Conservation (phyloP, 2,797 vertebrate species). For the Artibeus jamaicensis region DNA sequence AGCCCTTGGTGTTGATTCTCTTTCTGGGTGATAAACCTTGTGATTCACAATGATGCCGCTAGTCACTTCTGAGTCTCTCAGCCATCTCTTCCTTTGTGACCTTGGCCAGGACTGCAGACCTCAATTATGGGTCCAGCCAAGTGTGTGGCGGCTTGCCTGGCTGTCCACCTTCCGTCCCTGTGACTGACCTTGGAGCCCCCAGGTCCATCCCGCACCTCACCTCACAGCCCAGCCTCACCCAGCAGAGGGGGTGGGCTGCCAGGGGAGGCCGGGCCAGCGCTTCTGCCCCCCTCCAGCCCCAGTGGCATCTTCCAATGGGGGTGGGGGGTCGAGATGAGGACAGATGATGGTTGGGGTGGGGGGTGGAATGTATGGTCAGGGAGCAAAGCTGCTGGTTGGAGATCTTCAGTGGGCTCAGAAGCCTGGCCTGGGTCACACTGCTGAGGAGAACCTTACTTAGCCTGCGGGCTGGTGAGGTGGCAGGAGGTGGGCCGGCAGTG, state of each 20-base stretch:
- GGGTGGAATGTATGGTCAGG: not conserved
- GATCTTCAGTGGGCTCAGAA: not conserved
- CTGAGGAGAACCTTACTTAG: not conserved
- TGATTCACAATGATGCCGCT: slow-evolving; percentile 52
- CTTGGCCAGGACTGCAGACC: slow-evolving; percentile 70
- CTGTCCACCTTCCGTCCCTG: slow-evolving; percentile 18
- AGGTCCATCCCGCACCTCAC: not conserved
- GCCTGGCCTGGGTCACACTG: not conserved
- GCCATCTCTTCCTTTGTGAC: slow-evolving; percentile 65
- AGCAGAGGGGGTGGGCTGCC: not conserved
- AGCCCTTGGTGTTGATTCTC: not conserved
- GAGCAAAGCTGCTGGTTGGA: not conserved
- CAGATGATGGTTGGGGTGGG: not conserved
- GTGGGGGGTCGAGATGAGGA: not conserved
- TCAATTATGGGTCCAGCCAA: slow-evolving; percentile 75
- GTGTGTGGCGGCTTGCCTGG: slow-evolving; percentile 57
- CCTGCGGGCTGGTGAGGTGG: not conserved
- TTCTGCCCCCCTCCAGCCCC: not conserved
- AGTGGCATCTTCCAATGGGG: not conserved
- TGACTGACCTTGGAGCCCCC: slow-evolving; percentile 2
- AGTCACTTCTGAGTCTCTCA: slow-evolving; percentile 62
- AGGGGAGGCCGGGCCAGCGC: not conserved
- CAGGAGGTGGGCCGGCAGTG: not conserved
- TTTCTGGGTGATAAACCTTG: slow-evolving; percentile 75
- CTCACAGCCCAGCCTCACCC: not conserved